Base-by-base conservation (phyloP, 1,140 invertebrate species). In the Amphibalanus amphitrite region DNA sequence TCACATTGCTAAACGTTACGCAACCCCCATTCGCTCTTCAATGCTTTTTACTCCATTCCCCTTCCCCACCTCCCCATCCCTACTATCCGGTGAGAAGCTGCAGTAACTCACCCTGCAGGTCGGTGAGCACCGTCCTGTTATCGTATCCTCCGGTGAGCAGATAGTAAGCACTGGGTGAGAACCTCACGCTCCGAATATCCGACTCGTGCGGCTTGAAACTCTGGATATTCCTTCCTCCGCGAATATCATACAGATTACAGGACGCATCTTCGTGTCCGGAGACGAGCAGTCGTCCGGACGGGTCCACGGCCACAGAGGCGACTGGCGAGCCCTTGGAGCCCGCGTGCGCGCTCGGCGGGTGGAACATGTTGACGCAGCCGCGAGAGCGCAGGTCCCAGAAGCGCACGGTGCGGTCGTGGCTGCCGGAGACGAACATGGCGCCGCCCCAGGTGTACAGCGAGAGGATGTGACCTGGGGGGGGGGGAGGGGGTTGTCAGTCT, bases 161-260 rank as follows among this genome's bases (percentile, higher is more conserved):
- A 79, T 99, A 99, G 81, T 96, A 98, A 0, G 96, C 95, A 47
- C 93, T 96, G 59, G 95, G 95, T 20, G 95, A 97, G 80, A 99
- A 98, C 29, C 96, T 84, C 65, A 98, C 93, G 68, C 92, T 95
- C 75, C 95, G 85, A 69, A 98, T 91, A 78, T 99, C 97, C 23
- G 91, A 86, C 0, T 88, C 86, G 81, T 99, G 97, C 6, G 95
- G 93, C 78, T 92, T 90, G 82, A 96, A 98, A 59, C 90, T 90
- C 80, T 99, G 96, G 59, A 99, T 88, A 28, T 90, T 89, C 68
- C 95, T 84, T 10, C 89, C 89, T 0, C 95, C 95, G 64, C 93
- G 85, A 64, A 99, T 93, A 78, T 99, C 97, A 80, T 93, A 98
- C 64, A 99, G 81, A 73, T 92, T 90, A 78, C 94, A 95, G n/a